Conservation (phyloP, 1,140 invertebrate species). For the Pseudobourletiella spinata region DNA sequence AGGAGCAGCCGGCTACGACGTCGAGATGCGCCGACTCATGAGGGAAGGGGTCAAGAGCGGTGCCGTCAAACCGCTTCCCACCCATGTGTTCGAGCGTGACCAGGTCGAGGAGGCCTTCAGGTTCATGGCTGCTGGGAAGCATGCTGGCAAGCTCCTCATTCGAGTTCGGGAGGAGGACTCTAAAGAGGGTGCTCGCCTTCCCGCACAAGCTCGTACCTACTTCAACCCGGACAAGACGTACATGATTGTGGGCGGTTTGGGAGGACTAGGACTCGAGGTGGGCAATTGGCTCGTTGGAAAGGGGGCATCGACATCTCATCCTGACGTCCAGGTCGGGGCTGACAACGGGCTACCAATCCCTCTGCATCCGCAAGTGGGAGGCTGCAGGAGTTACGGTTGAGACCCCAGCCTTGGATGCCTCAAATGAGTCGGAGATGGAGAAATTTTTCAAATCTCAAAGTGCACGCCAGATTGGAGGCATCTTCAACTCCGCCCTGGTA, state of each 20-base stretch:
- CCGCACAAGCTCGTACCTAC: conserved; percentile 70
- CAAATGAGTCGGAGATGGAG: conserved; percentile 45
- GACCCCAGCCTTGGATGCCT: conserved; percentile 59
- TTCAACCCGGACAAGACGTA: conserved; percentile 82
- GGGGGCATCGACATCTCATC: conserved; percentile 71
- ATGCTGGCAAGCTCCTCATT: conserved; percentile 93
- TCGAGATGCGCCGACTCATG: too few species aligned
- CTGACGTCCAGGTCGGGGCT: conserved; percentile 81
- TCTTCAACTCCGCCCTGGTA: conserved; percentile 90
- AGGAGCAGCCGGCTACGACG: too few species aligned
- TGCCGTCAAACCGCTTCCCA: conserved; percentile 71
- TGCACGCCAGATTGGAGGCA: conserved; percentile 68
- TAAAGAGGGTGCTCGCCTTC: conserved; percentile 44
- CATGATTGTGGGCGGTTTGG: conserved; percentile 77
- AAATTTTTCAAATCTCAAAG: conserved; percentile 50
- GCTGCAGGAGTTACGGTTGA: conserved; percentile 58
- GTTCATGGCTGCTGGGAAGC: too few species aligned
- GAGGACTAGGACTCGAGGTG: conserved; percentile 92
- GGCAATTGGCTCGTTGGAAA: conserved; percentile 78
- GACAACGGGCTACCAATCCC: conserved; percentile 74
- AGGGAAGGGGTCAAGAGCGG: conserved; percentile 69
- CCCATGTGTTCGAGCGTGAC: conserved; percentile 68
- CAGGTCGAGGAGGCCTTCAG: conserved; percentile 86
- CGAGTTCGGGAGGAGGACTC: conserved; percentile 71
- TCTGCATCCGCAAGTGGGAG: conserved; percentile 65